These are phyloP conservation scores for Hemicrepidius hirtus DNA, from an alignment of 2,888 invertebrate genomes.

Conservation along the genomic window DNA sequence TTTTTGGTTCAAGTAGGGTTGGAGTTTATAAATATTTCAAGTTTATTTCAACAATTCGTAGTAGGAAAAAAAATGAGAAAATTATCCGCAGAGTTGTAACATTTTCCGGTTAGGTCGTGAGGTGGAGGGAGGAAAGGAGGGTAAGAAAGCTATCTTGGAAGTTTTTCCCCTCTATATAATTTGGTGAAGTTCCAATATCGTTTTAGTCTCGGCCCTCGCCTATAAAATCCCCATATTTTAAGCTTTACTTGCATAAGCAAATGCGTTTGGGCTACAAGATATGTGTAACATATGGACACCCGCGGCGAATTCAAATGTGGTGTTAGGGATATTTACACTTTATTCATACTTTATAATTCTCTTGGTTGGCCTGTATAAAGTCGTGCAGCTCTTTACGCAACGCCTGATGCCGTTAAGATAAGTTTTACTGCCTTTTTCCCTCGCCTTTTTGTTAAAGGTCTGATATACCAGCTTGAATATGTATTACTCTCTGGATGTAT, in stretches of 20 bases:
- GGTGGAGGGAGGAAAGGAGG: not conserved
- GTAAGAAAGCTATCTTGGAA: conserved; percentile 9
- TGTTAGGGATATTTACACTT: conserved; percentile 52
- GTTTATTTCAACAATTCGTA: conserved; percentile 16
- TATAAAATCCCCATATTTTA: conserved; percentile 40
- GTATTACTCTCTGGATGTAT: conserved; percentile 33
- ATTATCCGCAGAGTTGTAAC: conserved; percentile 7
- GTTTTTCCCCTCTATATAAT: conserved; percentile 25
- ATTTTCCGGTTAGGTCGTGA: not conserved
- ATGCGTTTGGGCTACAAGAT: conserved; percentile 39
- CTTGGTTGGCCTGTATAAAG: conserved; percentile 46
- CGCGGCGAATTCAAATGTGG: conserved; percentile 50
- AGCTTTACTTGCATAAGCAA: conserved; percentile 43
- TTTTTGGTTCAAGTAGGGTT: no score
- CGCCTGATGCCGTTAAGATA: conserved; percentile 52
- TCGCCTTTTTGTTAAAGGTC: conserved; percentile 41
- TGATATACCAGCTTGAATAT: conserved; percentile 41
- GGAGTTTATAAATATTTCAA: no score
- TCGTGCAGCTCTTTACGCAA: conserved; percentile 48
- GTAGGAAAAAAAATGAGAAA: conserved; percentile 8
- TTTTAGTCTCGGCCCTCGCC: conserved; percentile 24
- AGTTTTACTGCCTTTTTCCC: conserved; percentile 51
- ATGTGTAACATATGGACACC: conserved; percentile 52
- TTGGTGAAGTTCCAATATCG: conserved; percentile 30
- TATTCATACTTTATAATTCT: conserved; percentile 56